Evolutionary conservation across 2,888 invertebrate species (phyloP), one percentile per base, ranked within the genome.

Genomic region (Mycalesis mineus): DNA sequence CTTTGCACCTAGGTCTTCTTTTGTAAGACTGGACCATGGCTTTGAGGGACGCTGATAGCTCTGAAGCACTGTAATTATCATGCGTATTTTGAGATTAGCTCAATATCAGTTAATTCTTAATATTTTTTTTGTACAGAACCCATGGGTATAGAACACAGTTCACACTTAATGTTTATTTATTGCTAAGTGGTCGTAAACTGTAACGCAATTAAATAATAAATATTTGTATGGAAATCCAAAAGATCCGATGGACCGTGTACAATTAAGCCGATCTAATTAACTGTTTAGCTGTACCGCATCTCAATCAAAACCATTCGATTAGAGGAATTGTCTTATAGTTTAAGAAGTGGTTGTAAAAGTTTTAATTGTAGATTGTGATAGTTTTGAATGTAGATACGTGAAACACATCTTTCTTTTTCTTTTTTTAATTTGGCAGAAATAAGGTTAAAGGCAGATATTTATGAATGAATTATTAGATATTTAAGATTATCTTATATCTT

Each of bases 261-360:
- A 68, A 74, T 73, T 76, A 75, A 68, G 51, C 40, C 55, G 61
- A 70, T 73, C 75, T 78, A 78, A 80, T 82, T 80, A 80, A 73
- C 75, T 76, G 71, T 72, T 73, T 68, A 73, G 62, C 63, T 68
- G 68, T 66, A 68, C 73, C 72, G 77, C 75, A 68, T 82, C 83
- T 85, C 78, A 84, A 86, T 86, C 80, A 77, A 75, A 78, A 61
- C 74, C 73, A 81, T 62, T 60, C 55, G 57, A 62, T n/a, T 45
- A 53, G 67, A 81, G 83, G 81, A 82, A 81, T 78, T 79, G 70
- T 69, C 73, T 82, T 13, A 33, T 52, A 52, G 14, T 15, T 5
- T 13, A 13, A 42, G 52, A 52, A 42, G 33, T 17, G 15, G n/a
- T 11, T 2, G 31, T n/a, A 15, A 33, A 13, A 17, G 8, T 31